A percentile compares a stretch with the other conserved stretches of the same genome.
These are phyloP conservation scores for Daktulosphaira vitifoliae DNA, from an alignment of 1,140 invertebrate species.

Conservation along the genomic window DNA sequence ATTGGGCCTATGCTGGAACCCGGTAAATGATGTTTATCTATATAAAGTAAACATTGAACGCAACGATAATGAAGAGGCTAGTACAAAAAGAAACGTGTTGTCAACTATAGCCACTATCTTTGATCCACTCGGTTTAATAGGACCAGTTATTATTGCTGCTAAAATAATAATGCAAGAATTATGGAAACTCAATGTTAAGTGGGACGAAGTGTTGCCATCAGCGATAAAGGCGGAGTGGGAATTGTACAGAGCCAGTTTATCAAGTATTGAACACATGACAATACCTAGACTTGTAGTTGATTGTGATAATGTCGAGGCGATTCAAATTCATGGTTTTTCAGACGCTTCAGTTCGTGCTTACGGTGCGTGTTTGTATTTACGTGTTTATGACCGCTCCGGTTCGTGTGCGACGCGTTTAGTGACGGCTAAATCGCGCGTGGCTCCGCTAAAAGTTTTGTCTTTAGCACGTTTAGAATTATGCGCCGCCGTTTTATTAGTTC, in stretches of 20 bases:
- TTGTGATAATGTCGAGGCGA: neutral
- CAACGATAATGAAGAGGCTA: neutral
- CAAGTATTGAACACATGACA: slow-evolving; percentile 32
- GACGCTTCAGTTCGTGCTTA: slow-evolving; percentile 32
- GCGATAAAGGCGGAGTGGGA: slow-evolving; percentile 37
- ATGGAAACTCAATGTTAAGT: slow-evolving; percentile 40
- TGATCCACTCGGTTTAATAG: slow-evolving; percentile 44
- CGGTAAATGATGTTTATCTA: neutral
- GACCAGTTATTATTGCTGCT: slow-evolving; percentile 40
- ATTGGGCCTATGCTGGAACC: slow-evolving; percentile 8
- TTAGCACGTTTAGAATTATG: slow-evolving; percentile 41
- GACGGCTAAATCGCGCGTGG: slow-evolving; percentile 41
- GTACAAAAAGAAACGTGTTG: slow-evolving; percentile 37
- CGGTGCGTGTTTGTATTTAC: slow-evolving; percentile 36
- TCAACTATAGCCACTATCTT: slow-evolving; percentile 42
- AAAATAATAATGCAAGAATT: slow-evolving; percentile 44
- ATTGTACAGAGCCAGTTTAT: slow-evolving; percentile 22
- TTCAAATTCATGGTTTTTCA: slow-evolving; percentile 38
- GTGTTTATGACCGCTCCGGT: slow-evolving; percentile 22
- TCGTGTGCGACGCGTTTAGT: slow-evolving; percentile 38
- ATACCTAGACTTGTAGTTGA: slow-evolving; percentile 34
- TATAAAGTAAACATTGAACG: neutral
- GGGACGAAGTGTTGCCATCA: slow-evolving; percentile 41
- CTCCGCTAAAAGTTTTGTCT: slow-evolving; percentile 41
- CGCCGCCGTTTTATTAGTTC: no score